phyloP scores from a whole-genome alignment of 2,888 invertebrate genomes.

The Hirtodrosophila histrioides region DNA sequence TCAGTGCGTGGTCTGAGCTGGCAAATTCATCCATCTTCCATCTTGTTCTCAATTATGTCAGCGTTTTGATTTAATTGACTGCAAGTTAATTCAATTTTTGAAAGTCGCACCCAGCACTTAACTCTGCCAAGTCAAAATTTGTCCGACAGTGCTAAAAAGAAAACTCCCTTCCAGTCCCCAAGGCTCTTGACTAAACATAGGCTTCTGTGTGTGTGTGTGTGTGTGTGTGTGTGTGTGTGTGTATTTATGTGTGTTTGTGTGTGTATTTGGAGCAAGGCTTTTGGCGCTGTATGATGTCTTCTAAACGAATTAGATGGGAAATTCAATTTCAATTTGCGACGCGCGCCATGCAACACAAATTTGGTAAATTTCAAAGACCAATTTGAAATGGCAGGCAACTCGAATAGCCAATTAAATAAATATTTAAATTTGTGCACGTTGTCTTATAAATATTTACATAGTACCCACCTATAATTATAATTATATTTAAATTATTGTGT shows the following conservation, averaged over 20 bases:
- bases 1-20: background rate
- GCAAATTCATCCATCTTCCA: conserved; percentile 28
- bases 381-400: conserved; percentile 15
- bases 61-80: conserved; percentile 77
- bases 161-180: conserved; percentile 10
- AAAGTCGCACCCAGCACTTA: conserved; percentile 36
- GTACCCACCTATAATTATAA: conserved; percentile 30
- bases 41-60: conserved; percentile 68
- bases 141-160: conserved; percentile 16
- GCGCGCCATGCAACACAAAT: conserved; percentile 17
- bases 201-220: conserved; percentile 1
- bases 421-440: conserved; percentile 65
- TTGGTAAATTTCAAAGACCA: conserved; percentile 25
- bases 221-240: conserved; percentile 8
- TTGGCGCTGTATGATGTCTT: conserved; percentile 15
- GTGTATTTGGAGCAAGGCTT: conserved; percentile 5
- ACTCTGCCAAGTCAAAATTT: conserved; percentile 19
- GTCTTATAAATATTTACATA: conserved; percentile 27
- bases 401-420: conserved; percentile 67
- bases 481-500: conserved; percentile 54
- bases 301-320: conserved; percentile 55
- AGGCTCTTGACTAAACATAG: background rate
- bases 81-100: conserved; percentile 69
- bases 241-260: conserved; percentile 3
- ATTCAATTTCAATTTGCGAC: conserved; percentile 50